These are phyloP conservation scores for Auanema freiburgensis DNA, from an alignment of 2,888 invertebrate species.

Conservation along the genomic window DNA sequence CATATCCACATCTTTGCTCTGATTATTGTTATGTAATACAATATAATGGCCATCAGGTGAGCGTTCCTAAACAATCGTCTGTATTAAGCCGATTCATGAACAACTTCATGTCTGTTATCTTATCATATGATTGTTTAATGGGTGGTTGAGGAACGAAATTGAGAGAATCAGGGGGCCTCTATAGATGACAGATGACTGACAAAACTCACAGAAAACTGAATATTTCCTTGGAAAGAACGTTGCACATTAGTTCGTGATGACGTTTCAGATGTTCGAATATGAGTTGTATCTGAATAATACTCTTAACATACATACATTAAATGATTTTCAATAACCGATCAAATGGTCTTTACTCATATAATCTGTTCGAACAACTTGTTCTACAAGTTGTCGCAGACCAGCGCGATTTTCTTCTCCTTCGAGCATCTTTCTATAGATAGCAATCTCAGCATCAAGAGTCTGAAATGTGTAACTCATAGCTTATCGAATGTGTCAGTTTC, in stretches of 20 bases:
- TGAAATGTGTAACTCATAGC: constrained; percentile 2
- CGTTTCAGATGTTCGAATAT: background rate
- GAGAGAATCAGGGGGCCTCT: too few species aligned
- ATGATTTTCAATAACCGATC: constrained; percentile 45
- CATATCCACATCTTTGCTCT: constrained; percentile 56
- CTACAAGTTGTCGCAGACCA: constrained; percentile 64
- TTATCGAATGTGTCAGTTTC: background rate
- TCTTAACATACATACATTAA: too few species aligned
- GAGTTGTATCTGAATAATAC: too few species aligned
- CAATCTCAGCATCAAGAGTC: constrained; percentile 69
- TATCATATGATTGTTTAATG: too few species aligned
- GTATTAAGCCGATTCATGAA: too few species aligned
- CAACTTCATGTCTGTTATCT: too few species aligned
- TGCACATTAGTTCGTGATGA: background rate
- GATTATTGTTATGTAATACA: constrained; percentile 60
- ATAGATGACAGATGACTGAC: too few species aligned
- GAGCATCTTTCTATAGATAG: constrained; percentile 70
- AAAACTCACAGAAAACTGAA: too few species aligned
- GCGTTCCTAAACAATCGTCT: constrained; percentile 59
- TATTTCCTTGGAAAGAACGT: background rate
- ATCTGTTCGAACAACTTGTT: constrained; percentile 52
- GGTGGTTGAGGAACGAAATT: too few species aligned
- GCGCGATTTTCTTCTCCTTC: constrained; percentile 69
- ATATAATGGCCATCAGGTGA: constrained; percentile 67
- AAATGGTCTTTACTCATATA: constrained; percentile 56